Evolutionary conservation across 2,888 invertebrate genomes (phyloP), one percentile per base, ranked within the genome.

Genomic region (Trichogramma evanescens): DNA sequence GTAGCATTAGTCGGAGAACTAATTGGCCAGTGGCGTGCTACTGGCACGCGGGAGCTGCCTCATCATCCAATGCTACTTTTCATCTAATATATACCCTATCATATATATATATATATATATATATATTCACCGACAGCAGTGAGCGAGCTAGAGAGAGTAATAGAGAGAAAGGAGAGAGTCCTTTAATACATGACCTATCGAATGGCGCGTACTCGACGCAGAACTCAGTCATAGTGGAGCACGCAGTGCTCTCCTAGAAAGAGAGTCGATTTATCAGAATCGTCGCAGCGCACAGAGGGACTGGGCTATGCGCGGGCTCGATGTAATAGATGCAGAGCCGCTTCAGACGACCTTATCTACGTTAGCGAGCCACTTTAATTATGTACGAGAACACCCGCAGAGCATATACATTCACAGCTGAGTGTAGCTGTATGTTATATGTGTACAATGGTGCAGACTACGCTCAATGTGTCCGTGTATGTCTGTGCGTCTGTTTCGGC

Each of bases 1-100:
- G 50, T 41, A 60, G 58, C 56, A 63, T 68, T 71, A 68, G 68
- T 66, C 65, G 69, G 26, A 66, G 65, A 67, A 69, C 69, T 71
- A 70, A 71, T 71, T 70, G 68, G 65, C 65, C 61, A 50, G 6
- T 38, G 6, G 10, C 39, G 46, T 50, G 9, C n/a, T 45, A 9
- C n/a, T 5, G 51, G 52, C 44, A 49, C 52, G 48, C n/a, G 52
- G 9, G 46, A 42, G 48, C 38, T 6, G 13, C 56, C 10, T 46
- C 43, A 26, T 53, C 52, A 50, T 59, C 48, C 45, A 43, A 55
- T 26, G 44, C 26, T 26, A 26, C 26, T 26, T 26, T 26, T 26
- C 26, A 26, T 26, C 26, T 26, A 26, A 26, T 26, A 26, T 26
- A 26, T 3, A 26, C 26, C 26, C 26, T 26, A 26, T 26, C 26